Conservation (phyloP, 2,113 vertebrate species). For the Tachysurus vachellii region DNA sequence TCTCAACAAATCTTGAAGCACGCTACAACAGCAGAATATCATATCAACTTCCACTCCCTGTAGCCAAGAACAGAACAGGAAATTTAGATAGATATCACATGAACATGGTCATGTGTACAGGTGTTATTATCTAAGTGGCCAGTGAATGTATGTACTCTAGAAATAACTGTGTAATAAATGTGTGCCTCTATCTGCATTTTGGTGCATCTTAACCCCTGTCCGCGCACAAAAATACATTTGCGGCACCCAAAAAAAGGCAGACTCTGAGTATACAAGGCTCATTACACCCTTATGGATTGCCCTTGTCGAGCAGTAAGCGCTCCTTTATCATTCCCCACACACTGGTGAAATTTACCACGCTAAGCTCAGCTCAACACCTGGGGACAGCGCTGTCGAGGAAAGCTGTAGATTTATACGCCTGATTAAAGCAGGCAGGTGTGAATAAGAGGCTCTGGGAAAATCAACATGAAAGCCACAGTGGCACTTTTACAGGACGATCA, state of each 20-base stretch:
- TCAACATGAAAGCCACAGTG: conserved; percentile 62
- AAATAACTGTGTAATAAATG: background rate
- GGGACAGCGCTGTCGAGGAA: conserved; percentile 58
- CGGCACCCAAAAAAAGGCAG: conserved; percentile 20
- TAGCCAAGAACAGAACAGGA: background rate
- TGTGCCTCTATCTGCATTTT: background rate
- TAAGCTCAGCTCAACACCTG: conserved; percentile 65
- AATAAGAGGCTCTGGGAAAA: conserved; percentile 66
- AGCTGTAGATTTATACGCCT: conserved; percentile 66
- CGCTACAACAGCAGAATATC: background rate
- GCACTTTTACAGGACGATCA: conserved; percentile 57
- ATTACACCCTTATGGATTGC: conserved; percentile 77
- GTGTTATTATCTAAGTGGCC: background rate
- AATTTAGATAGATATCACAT: background rate
- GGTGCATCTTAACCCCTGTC: background rate
- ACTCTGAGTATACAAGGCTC: conserved; percentile 65
- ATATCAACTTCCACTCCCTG: background rate
- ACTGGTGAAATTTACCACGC: conserved; percentile 73
- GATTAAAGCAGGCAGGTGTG: conserved; percentile 74
- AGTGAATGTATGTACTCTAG: background rate
- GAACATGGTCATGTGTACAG: background rate
- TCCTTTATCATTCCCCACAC: conserved; percentile 73
- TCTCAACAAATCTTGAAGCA: background rate
- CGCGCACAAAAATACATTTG: conserved; percentile 7
- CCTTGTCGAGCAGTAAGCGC: conserved; percentile 74